Evolutionary conservation across 2,797 vertebrate genomes (phyloP).

Genomic region (Mormyrops boulengeri): DNA sequence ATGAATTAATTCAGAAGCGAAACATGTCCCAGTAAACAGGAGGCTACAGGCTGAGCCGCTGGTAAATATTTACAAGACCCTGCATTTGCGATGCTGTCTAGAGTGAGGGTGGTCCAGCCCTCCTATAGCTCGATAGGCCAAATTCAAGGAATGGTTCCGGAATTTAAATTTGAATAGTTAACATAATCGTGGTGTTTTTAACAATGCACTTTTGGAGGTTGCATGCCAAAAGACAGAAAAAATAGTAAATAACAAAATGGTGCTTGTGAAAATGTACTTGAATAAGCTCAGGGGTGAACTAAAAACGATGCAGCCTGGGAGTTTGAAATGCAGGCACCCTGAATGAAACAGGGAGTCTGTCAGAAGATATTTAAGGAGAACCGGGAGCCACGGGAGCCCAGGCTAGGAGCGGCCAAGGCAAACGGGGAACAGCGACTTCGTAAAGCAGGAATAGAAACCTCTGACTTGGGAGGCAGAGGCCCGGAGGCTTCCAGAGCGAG

Average conservation of each 20-base stretch:
- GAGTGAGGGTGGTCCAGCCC: background rate
- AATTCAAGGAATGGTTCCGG: background rate
- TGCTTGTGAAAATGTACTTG: background rate
- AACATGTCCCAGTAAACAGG: background rate
- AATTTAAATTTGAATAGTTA: conserved; percentile 4
- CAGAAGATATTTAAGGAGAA: background rate
- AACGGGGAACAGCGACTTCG: background rate
- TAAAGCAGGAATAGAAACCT: background rate
- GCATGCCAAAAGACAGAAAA: background rate
- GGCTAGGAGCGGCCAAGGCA: background rate
- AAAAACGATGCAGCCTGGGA: background rate
- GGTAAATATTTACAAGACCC: conserved; percentile 16
- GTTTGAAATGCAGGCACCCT: background rate
- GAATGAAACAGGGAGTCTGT: background rate
- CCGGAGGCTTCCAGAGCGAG: too few relatives aligned
- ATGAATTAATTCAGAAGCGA: conserved; percentile 6
- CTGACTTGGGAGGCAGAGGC: background rate
- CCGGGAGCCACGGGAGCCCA: background rate
- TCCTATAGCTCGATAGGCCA: background rate
- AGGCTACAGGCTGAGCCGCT: background rate
- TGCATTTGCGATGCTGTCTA: background rate
- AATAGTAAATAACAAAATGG: background rate
- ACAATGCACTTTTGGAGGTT: background rate
- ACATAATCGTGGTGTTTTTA: background rate
- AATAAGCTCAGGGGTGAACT: background rate